A percentile compares a stretch with the other conserved stretches of the same genome.
These are phyloP conservation scores for Hypanus sabinus DNA, from an alignment of 2,113 vertebrate species.

Conservation along the genomic window DNA sequence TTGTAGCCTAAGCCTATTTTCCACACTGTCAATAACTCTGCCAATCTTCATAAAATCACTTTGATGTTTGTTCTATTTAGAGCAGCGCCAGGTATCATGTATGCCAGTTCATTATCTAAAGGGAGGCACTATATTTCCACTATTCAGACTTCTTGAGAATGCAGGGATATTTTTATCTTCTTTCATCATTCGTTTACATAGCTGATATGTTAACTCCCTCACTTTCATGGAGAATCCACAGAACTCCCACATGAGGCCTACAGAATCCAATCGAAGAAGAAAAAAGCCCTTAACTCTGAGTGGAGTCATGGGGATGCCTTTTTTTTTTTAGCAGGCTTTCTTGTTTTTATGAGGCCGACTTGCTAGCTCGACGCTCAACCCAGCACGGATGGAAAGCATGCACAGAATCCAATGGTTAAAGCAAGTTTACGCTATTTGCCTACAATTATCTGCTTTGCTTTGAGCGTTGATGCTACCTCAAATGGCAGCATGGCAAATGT, in stretches of 20 bases:
- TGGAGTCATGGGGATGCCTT: too few species aligned
- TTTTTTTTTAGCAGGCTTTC: too few species aligned
- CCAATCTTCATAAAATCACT: neutral
- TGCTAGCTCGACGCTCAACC: too few species aligned
- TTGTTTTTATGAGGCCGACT: too few species aligned
- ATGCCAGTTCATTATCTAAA: too few species aligned
- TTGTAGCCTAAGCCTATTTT: too few species aligned
- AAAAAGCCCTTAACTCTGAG: too few species aligned
- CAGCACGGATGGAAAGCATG: too few species aligned
- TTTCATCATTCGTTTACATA: neutral
- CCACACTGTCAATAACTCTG: too few species aligned
- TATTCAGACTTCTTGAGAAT: neutral
- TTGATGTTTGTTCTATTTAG: neutral
- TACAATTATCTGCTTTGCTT: neutral
- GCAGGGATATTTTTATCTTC: neutral
- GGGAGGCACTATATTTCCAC: neutral
- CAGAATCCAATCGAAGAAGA: neutral
- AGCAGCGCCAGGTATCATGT: neutral
- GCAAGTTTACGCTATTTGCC: neutral
- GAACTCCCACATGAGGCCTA: neutral
- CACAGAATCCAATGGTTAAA: neutral
- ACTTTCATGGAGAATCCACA: neutral
- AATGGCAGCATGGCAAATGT: neutral
- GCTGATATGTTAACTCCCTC: neutral
- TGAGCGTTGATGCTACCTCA: neutral